Evolutionary conservation across 2,888 invertebrate genomes (phyloP).

Genomic region (Calameuta filiformis): DNA sequence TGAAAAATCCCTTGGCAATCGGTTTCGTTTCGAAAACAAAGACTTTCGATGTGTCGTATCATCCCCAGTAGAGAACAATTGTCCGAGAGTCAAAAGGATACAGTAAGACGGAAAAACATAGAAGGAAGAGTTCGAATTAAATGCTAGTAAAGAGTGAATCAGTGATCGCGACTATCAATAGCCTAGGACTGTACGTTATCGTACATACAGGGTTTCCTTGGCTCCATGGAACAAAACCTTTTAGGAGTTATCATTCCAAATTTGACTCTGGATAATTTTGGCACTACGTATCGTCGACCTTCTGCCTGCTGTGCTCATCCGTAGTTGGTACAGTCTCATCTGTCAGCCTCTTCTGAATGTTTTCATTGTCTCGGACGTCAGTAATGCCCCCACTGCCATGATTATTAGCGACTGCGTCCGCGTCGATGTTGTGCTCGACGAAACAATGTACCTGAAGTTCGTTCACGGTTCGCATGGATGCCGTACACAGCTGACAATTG

Average conservation of each 20-base stretch:
- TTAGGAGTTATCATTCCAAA: background rate
- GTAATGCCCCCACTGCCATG: conserved; percentile 40
- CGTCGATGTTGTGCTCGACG: conserved; percentile 54
- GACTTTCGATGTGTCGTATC: background rate
- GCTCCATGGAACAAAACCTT: background rate
- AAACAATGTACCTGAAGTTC: conserved; percentile 58
- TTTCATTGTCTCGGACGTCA: conserved; percentile 68
- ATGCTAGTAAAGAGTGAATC: background rate
- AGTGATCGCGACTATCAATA: background rate
- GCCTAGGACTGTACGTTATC: background rate
- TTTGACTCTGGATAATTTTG: conserved; percentile 66
- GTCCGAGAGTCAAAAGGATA: background rate
- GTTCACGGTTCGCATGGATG: conserved; percentile 48
- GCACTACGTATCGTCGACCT: conserved; percentile 75
- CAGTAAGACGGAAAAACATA: background rate
- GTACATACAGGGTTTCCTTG: no score
- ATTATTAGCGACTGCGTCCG: conserved; percentile 41
- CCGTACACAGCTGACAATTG: conserved; percentile 56
- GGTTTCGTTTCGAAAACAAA: background rate
- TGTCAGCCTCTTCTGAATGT: conserved; percentile 63
- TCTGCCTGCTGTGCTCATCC: conserved; percentile 69
- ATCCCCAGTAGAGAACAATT: background rate
- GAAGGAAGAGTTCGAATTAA: background rate
- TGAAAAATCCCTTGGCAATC: background rate
- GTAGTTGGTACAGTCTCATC: conserved; percentile 64